Conservation (phyloP, 1,140 invertebrate genomes). For the Melanaphis sacchari region DNA sequence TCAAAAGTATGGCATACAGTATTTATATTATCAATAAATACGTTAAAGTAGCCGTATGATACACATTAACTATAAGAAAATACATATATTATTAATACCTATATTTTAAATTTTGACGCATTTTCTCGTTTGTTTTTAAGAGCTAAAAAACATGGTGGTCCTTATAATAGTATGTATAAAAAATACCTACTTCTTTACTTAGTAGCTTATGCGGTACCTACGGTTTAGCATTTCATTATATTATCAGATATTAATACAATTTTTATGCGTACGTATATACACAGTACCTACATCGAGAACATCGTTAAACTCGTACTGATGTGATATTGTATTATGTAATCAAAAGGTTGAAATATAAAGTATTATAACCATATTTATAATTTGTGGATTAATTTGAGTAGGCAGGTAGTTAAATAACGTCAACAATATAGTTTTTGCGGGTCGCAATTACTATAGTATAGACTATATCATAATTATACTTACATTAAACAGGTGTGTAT, state of each 20-base stretch:
- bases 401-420: not conserved
- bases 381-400: not conserved
- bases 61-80: not conserved
- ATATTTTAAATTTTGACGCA: not conserved
- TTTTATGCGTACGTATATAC: too few species aligned
- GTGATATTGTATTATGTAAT: too few species aligned
- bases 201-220: too few species aligned
- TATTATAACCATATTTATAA: not conserved
- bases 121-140: not conserved
- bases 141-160: not conserved
- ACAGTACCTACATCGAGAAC: too few species aligned
- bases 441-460: not conserved
- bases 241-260: too few species aligned
- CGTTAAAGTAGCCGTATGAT: not conserved
- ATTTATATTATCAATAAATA: conserved; percentile 10
- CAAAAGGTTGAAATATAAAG: too few species aligned
- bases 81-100: not conserved
- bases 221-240: too few species aligned
- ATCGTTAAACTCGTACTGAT: too few species aligned
- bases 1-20: not conserved
- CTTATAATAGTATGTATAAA: too few species aligned
- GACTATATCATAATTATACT: not conserved
- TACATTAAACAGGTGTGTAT: too few species aligned
- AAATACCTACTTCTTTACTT: too few species aligned
- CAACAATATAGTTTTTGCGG: not conserved